Evolutionary conservation across 2,797 vertebrate genomes (phyloP).

Genomic region (Eptatretus atami): DNA sequence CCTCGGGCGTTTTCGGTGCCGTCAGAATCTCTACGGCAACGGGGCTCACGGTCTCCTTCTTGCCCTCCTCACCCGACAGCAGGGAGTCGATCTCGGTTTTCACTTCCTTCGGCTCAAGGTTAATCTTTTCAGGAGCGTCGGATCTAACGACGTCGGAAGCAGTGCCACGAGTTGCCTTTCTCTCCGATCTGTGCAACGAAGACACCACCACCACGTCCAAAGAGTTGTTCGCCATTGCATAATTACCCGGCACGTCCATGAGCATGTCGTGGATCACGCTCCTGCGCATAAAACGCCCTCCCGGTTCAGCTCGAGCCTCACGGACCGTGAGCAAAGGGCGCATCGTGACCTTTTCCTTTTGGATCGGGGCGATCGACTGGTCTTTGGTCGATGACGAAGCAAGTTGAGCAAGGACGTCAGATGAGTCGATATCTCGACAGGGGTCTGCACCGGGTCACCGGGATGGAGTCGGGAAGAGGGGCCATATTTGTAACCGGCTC

Average conservation of each 20-base stretch:
- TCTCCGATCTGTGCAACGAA: background rate
- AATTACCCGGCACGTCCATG: background rate
- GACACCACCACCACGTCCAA: background rate
- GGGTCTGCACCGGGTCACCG: background rate
- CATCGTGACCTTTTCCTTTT: background rate
- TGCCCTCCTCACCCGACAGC: background rate
- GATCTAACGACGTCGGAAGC: too few relatives aligned
- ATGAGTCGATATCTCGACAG: background rate
- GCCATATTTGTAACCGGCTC: background rate
- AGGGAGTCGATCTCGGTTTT: background rate
- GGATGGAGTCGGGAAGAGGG: background rate
- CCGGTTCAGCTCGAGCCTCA: background rate
- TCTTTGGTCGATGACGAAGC: background rate
- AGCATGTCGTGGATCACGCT: slow-evolving; percentile 1
- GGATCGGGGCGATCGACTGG: background rate
- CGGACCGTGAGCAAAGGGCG: background rate
- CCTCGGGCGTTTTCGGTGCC: background rate
- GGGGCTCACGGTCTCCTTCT: background rate
- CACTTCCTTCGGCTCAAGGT: too few relatives aligned
- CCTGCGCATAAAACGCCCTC: background rate
- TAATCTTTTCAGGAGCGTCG: too few relatives aligned
- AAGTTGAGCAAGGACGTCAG: background rate
- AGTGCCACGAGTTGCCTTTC: too few relatives aligned
- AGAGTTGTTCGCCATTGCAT: background rate
- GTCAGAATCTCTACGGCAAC: background rate